Evolutionary conservation across 2,113 vertebrate genomes (phyloP), one percentile per base, ranked within the genome.

Genomic region (Gadus macrocephalus): DNA sequence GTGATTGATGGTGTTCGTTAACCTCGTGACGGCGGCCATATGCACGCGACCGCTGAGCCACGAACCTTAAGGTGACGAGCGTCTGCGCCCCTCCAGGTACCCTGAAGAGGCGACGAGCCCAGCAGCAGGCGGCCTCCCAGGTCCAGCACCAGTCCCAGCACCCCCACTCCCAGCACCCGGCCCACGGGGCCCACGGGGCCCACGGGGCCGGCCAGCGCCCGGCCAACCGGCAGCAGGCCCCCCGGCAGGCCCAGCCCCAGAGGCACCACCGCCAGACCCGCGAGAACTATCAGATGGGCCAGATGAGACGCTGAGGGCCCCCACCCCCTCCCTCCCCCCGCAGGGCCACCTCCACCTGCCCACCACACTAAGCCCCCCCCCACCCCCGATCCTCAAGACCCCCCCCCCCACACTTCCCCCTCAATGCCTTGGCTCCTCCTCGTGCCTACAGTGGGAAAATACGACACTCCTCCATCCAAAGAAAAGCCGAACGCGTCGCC

Each of bases 281-380:
- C 64, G 97, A 99, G 89, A 98, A 94, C 89, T 99, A 99, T 81
- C 97, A 98, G 83, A 98, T 99, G 96, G 96, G 97, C 85, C 96
- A 98, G 89, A 96, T 98, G 96, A 93, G 96, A 93, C 97, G 95
- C 88, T 99, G 92, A 95, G 85, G 70, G 87, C 60, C 61, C 27
- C 22, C 15, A 31, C 53, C 15, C 19, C 35, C 20, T 14, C 28
- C 7, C 11, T 64, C 85, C 91, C 90, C 89, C 91, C 92, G 31
- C 31, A 4, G 31, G 31, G 31, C 31, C 42, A 49, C 42, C 42
- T 12, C 42, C 42, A 49, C 42, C 42, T 12, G 11, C 31, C 31
- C 42, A 49, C 74, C 78, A 19, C 68, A 35, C 31, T 35, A 35
- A 35, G 31, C 31, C 58, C 60, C 53, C 42, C 22, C 12, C 42